Percentiles rank a stretch among this genome's conserved stretches.
Conservation (phyloP, 2,797 vertebrate genomes). For the Siniperca undulata region DNA sequence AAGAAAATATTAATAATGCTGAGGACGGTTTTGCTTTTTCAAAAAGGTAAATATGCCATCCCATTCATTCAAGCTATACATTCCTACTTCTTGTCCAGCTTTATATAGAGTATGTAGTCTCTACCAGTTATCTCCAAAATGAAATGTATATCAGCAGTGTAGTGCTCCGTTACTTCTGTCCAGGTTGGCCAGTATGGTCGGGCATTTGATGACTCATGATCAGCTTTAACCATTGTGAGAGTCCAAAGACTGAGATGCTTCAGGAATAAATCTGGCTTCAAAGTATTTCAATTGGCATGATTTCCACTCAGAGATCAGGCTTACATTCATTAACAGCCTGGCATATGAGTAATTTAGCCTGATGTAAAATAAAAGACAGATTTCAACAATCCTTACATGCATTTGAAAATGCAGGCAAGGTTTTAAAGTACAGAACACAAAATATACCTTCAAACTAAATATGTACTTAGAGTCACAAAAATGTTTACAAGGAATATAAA, state of each 20-base stretch:
- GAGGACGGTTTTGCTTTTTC: neutral
- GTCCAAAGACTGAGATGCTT: conserved; percentile 24
- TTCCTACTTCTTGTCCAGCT: neutral
- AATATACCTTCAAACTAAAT: neutral
- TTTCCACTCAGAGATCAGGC: conserved; percentile 34
- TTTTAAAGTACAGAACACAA: neutral
- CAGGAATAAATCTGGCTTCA: conserved; percentile 43
- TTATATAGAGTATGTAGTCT: neutral
- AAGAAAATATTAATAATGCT: neutral
- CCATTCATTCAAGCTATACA: neutral
- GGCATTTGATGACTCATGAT: conserved; percentile 36
- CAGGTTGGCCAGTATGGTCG: conserved; percentile 16
- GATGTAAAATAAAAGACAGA: conserved; percentile 28
- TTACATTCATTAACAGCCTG: conserved; percentile 43
- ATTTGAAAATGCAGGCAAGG: neutral
- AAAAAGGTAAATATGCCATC: neutral
- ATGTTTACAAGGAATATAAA: neutral
- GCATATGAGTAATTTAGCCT: conserved; percentile 43
- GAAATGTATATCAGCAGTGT: conserved; percentile 12
- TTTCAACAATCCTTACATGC: conserved; percentile 22
- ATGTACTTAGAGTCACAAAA: neutral
- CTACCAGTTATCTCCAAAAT: neutral
- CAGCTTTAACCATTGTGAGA: conserved; percentile 9
- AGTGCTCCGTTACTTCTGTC: conserved; percentile 1
- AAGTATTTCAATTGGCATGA: conserved; percentile 46